Evolutionary conservation across 2,888 invertebrate genomes (phyloP).

Genomic region (Philereme transversata): DNA sequence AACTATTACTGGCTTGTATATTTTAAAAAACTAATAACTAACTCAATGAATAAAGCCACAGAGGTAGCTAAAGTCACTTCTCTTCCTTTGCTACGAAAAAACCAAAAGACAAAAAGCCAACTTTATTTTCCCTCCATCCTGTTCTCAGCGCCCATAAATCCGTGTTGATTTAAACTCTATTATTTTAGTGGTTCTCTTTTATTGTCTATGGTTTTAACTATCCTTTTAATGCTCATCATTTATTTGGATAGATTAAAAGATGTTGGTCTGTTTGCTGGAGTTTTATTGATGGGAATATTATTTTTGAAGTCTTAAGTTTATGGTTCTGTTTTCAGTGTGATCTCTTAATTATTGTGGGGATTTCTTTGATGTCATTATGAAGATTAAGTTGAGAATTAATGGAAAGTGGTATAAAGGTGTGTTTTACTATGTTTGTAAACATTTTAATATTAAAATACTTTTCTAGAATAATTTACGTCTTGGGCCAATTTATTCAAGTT

Average conservation of each 20-base stretch:
- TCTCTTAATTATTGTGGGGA: conserved; percentile 24
- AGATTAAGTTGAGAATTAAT: conserved; percentile 41
- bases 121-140: conserved; percentile 66
- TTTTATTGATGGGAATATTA: conserved; percentile 27
- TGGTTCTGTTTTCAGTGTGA: conserved; percentile 18
- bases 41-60: background rate
- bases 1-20: too few relatives aligned
- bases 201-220: conserved; percentile 68
- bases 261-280: conserved; percentile 24
- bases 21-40: too few relatives aligned
- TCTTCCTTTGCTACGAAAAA: conserved; percentile 1
- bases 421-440: too few relatives aligned
- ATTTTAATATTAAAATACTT: too few relatives aligned
- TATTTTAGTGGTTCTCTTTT: conserved; percentile 62
- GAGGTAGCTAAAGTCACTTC: background rate
- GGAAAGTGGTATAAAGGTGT: conserved; percentile 5
- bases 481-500: too few relatives aligned
- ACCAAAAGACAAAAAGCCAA: conserved; percentile 43
- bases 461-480: background rate
- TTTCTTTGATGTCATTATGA: conserved; percentile 23
- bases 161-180: conserved; percentile 64
- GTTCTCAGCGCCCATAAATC: conserved; percentile 48
- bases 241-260: conserved; percentile 28
- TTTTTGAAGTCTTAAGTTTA: conserved; percentile 26
- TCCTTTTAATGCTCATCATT: conserved; percentile 25